Base-by-base conservation (phyloP, 2,888 invertebrate species). In the Leucania comma region DNA sequence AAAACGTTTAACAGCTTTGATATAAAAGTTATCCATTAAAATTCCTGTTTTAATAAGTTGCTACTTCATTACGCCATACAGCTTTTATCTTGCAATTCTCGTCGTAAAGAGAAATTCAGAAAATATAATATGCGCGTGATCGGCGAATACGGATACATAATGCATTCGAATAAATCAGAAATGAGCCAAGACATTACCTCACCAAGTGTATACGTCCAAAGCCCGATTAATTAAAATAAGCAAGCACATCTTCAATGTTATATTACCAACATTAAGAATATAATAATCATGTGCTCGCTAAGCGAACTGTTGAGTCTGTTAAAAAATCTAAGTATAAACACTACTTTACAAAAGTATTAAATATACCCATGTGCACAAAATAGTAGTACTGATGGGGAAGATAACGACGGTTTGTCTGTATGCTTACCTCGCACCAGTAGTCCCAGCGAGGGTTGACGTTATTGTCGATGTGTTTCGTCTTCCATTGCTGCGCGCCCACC, bases 391-490 rank as follows among this genome's bases (percentile, higher is more conserved):
- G 65, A 54, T 26, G 53, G 9, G 42, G 65, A 66, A 72, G 0
- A 17, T 29, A 38, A 20, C 10, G 8, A 20, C 17, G 10, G 20
- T 59, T 32, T 10, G 51, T 22, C 20, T n/a, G 50, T 24, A 20
- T 56, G 63, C 93, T 90, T 82, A 99, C 99, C 98, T 99, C 99
- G 92, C 99, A 99, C 97, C 98, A 99, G 94, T 97, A 99, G 94
- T 99, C 99, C 99, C 99, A 99, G 84, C 98, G 98, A 8, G 99
- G 99, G 96, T 99, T 98, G 38, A 99, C 97, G 80, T 98, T 98
- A 92, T 99, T 99, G 91, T 99, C 98, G 85, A 99, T 99, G 51
- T 98, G 98, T 93, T 98, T 98, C 0, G 99, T 99, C 92, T 98
- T 98, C 96, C 98, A 99, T 92, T 98, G 98, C 94, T 99, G 98